These are phyloP conservation scores for Drosophila longiperda DNA, from an alignment of 2,888 invertebrate species.

Conservation along the genomic window DNA sequence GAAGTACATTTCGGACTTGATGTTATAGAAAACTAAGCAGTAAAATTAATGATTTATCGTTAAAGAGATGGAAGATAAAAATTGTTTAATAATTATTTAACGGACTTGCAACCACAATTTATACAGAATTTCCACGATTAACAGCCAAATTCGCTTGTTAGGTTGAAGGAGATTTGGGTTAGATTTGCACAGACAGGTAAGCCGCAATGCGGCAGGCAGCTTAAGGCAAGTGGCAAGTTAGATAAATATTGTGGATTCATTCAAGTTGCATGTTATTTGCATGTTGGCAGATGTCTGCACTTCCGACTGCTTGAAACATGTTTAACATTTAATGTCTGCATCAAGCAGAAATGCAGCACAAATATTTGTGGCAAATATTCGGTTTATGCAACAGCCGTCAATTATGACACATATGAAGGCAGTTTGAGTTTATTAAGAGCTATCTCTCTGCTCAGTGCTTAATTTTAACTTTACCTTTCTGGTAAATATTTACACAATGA, in stretches of 20 bases:
- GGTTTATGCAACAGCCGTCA: constrained; percentile 24
- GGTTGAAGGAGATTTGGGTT: background rate
- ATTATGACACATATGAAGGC: constrained; percentile 6
- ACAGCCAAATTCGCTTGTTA: constrained; percentile 14
- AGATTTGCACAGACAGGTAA: constrained; percentile 3
- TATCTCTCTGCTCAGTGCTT: constrained; percentile 51
- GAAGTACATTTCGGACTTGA: background rate
- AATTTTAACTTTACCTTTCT: constrained; percentile 72
- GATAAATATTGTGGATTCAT: constrained; percentile 25
- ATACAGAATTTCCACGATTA: constrained; percentile 4
- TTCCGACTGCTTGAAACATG: constrained; percentile 13
- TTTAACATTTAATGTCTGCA: constrained; percentile 52
- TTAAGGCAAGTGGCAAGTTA: constrained; percentile 8
- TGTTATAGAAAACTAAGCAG: background rate
- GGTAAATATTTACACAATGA: constrained; percentile 72
- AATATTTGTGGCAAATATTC: constrained; percentile 47
- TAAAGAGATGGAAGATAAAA: background rate
- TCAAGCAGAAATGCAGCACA: constrained; percentile 30
- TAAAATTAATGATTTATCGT: background rate
- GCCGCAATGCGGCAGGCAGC: constrained; percentile 15
- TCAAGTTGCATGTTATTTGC: constrained; percentile 19
- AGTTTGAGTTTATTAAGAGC: background rate
- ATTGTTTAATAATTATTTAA: no score
- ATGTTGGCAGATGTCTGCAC: constrained; percentile 8
- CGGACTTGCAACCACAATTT: constrained; percentile 14